These are phyloP conservation scores for Ephydatia muelleri DNA, from an alignment of 37 sponge, comb jelly and placozoan genomes.

Conservation along the genomic window DNA sequence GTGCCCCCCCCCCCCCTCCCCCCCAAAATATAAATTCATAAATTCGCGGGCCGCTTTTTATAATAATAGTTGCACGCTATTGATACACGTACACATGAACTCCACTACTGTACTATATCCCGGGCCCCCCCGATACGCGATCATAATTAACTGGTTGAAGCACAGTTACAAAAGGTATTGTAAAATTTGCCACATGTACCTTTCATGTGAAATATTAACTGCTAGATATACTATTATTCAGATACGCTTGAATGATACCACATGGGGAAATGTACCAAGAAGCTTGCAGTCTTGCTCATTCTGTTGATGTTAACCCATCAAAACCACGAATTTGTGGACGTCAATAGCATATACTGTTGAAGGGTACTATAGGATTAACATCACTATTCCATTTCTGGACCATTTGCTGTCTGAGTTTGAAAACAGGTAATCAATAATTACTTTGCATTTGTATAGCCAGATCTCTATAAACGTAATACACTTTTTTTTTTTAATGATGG, in stretches of 20 bases:
- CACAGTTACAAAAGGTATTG: not conserved
- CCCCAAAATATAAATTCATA: too few relatives aligned
- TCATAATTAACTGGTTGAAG: constrained; percentile 1
- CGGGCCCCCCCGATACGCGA: too few relatives aligned
- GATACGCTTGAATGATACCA: not conserved
- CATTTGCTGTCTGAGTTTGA: constrained; percentile 57
- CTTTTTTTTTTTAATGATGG: too few relatives aligned
- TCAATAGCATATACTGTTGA: constrained; percentile 51
- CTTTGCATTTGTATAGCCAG: constrained; percentile 1
- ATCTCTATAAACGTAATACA: not conserved
- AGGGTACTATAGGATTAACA: constrained; percentile 58
- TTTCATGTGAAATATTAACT: not conserved
- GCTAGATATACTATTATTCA: not conserved
- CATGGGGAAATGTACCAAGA: constrained; percentile 1
- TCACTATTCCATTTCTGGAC: constrained; percentile 54
- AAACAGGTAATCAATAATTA: constrained; percentile 33
- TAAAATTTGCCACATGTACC: constrained; percentile 1
- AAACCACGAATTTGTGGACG: constrained; percentile 42
- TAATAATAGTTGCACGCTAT: too few relatives aligned
- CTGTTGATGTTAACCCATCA: constrained; percentile 19
- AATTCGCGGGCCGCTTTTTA: too few relatives aligned
- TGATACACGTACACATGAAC: too few relatives aligned
- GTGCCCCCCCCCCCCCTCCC: too few relatives aligned
- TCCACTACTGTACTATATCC: too few relatives aligned
- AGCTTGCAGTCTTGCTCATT: constrained; percentile 1